Base-by-base conservation (phyloP, 2,113 vertebrate species). In the Piprites chloris region DNA sequence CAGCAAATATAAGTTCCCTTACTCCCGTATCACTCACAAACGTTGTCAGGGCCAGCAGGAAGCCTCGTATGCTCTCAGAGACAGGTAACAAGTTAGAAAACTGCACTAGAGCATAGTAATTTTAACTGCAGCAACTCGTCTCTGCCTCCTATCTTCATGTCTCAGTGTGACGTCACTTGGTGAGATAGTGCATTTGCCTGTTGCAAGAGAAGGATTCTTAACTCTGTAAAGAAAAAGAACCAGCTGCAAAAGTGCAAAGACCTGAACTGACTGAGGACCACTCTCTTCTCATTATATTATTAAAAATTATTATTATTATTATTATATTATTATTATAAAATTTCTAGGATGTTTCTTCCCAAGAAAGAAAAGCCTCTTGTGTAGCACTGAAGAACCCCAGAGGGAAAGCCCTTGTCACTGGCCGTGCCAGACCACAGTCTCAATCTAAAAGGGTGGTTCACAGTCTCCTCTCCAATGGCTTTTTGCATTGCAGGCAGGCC, bases 41-140 rank as follows among this genome's bases (percentile, higher is more conserved):
- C 27, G 3, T 26, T 24, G 7, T 21, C 47, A 62, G 30, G 7
- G 21, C 33, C 9, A 23, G 13, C 32, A 59, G 15, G 23, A 53
- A 87, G 23, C 10, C 28, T 35, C 11, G 9, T 3, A 5, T 0
- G 0, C 15, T 41, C 14, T 28, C 13, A 39, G 30, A 22, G n/a
- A n/a, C 18, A 62, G 9, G 17, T 32, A 39, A 41, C 0, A 1
- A 39, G 28, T 42, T 27, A 46, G 30, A 58, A 49, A 72, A 53
- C 17, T 3, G 66, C 12, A 33, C 26, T 35, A 6, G 9, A 26
- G 7, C n/a, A 21, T 6, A 6, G 28, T 72, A 72, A 33, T 12
- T 67, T 33, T 9, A 28, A 41, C 17, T 81, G 47, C 55, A 68
- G 11, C 23, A 1, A 30, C 37, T 71, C n/a, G 9, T 47, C 32